Base-by-base conservation (phyloP, 2,113 vertebrate species). In the Sander vitreus region DNA sequence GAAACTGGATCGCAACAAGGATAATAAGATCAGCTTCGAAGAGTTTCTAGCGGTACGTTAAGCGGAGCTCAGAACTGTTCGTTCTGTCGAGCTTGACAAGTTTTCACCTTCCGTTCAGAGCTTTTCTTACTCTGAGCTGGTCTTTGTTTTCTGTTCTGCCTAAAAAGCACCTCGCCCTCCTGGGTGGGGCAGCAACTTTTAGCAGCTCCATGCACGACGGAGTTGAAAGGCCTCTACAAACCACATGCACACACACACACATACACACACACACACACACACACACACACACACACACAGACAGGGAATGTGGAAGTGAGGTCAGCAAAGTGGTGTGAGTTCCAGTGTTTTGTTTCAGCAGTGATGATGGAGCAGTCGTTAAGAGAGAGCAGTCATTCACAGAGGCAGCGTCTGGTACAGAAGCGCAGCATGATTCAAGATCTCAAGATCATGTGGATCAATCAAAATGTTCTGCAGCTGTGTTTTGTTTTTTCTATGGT, bases 1-100 rank as follows among this genome's bases (percentile, higher is more conserved):
- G 85, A 97, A 97, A 84, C 96, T 99, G 39, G 98, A 99, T 89
- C 96, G 96, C 80, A 95, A 99, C 92, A 96, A 96, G 69, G 97
- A 99, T 78, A 96, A 97, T 21, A 96, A 93, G 94, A 98, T 99
- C 79, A 97, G 96, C 94, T 99, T 99, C 80, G 94, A 97, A 0
- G 98, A 99, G 83, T 99, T 99, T 81, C 93, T 98, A 79, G 93
- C 96, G 78, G 98, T 99, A 95, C 88, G 98, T 92, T 14, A 36
- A 67, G 21, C 25, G 0, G 47, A 19, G 19, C 53, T 83, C n/a
- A 23, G 25, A 57, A 6, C n/a, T n/a, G 3, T 14, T 27, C 16
- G 1, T 3, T 5, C 23, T 18, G 39, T 45, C 30, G 3, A 51
- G 33, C 30, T 23, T 25, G 19, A 64, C 15, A 15, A 39, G n/a